Percentiles rank a stretch among this genome's conserved stretches.
phyloP scores from a whole-genome alignment of 2,888 invertebrate species.

The Deroplatys truncata region DNA sequence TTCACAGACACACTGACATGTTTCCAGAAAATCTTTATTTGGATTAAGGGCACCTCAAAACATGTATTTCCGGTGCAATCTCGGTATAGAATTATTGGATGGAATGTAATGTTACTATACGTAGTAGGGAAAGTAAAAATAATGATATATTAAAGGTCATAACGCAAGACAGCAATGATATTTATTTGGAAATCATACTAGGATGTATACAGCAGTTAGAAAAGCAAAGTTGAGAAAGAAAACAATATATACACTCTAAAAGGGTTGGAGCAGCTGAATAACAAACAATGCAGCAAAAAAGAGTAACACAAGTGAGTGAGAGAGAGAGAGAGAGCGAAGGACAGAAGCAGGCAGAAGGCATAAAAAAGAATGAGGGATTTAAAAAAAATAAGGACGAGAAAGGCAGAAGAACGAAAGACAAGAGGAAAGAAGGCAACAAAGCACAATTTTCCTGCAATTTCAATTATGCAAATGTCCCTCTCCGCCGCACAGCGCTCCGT shows the following conservation, averaged over 20 bases:
- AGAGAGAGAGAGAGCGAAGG: not conserved
- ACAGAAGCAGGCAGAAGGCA: not conserved
- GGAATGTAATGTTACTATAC: too few species aligned
- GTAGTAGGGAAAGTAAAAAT: too few species aligned
- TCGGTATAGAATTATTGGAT: too few species aligned
- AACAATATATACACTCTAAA: not conserved
- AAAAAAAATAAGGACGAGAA: not conserved
- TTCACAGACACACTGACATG: too few species aligned
- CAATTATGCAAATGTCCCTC: slow-evolving; percentile 33
- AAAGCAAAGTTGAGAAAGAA: not conserved
- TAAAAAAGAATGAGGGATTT: slow-evolving; percentile 21
- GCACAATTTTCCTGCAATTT: slow-evolving; percentile 29
- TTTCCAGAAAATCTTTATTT: too few species aligned
- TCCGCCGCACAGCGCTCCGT: slow-evolving; percentile 1
- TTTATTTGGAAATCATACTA: not conserved
- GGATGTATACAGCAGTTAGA: not conserved
- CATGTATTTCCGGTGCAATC: too few species aligned
- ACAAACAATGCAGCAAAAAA: not conserved
- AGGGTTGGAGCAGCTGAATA: not conserved
- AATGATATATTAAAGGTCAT: too few species aligned
- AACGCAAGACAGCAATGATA: too few species aligned
- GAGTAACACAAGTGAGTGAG: not conserved
- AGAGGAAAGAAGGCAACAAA: slow-evolving; percentile 15
- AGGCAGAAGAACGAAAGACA: not conserved
- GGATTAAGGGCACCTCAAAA: too few species aligned